Percentiles rank a stretch among this genome's conserved stretches.
phyloP scores from a whole-genome alignment of 1,140 invertebrate species.

The Leptopilina boulardi region DNA sequence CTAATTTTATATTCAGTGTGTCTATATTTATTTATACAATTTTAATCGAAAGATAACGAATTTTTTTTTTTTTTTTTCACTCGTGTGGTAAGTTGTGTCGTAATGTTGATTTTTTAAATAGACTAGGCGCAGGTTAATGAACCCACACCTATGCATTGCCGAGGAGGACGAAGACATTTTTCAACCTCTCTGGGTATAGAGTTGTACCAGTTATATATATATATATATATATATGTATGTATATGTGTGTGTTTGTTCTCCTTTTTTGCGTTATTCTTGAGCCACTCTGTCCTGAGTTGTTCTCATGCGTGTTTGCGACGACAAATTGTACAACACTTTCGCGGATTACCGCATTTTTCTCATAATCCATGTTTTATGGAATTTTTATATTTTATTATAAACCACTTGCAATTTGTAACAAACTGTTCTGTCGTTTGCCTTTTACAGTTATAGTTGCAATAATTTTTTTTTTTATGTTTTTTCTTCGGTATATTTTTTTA shows the following conservation, averaged over 20 bases:
- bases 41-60: constrained; percentile 13
- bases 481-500: too few species aligned
- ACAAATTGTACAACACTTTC: constrained; percentile 2
- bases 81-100: background rate
- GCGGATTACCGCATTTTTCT: constrained; percentile 1
- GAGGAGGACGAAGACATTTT: constrained; percentile 29
- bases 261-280: background rate
- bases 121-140: background rate
- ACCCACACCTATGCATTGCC: constrained; percentile 18
- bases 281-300: background rate
- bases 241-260: background rate
- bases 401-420: background rate
- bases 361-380: background rate
- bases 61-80: background rate
- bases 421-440: background rate
- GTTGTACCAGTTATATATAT: constrained; percentile 1
- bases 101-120: constrained; percentile 16
- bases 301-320: background rate
- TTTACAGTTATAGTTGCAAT: background rate
- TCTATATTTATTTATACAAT: background rate
- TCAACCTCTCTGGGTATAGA: background rate
- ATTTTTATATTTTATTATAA: background rate
- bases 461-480: too few species aligned
- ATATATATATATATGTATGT: background rate
- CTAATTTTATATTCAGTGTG: background rate